Evolutionary conservation across 2,888 invertebrate species (phyloP), one percentile per base, ranked within the genome.

Genomic region (Endotricha flammealis): DNA sequence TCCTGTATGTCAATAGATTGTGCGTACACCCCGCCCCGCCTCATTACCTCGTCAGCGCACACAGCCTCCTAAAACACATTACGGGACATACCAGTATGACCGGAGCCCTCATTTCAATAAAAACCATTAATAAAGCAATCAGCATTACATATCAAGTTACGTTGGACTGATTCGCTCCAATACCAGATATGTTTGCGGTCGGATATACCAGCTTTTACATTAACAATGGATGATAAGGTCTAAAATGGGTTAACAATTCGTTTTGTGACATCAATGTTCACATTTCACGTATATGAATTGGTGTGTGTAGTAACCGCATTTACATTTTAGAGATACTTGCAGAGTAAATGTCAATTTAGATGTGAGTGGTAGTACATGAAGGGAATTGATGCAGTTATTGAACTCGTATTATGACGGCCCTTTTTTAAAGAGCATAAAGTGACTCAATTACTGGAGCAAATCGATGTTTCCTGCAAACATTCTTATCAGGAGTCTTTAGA

Each of bases 331-430:
- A 79, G 71, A 74, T 78, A 72, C 78, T 77, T 71, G 75, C 64
- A 69, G 77, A 79, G 79, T 82, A 82, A 81, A 83, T 81, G 82
- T 82, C 82, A 82, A 83, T 82, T 82, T 81, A 80, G 81, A 77
- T 76, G 71, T 20, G 20, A 20, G 7, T 6, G 12, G 27, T n/a
- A 44, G 42, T 44, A 39, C 41, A 27, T 39, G 74, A 72, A 71
- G 69, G 63, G 73, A 77, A 75, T 76, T 77, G 79, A 76, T 73
- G 79, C 76, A 75, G 80, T 77, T 80, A 79, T 80, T 81, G 79
- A 81, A 78, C 78, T 65, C 71, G 55, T 48, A 46, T 46, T 58
- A 68, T 73, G 74, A 63, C 58, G 60, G 70, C 76, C 67, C 69
- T 76, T 76, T 67, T 67, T 68, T 66, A 69, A 72, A 56, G 56